These are phyloP conservation scores for Atta texana DNA, from an alignment of 1,140 invertebrate species.

Conservation along the genomic window DNA sequence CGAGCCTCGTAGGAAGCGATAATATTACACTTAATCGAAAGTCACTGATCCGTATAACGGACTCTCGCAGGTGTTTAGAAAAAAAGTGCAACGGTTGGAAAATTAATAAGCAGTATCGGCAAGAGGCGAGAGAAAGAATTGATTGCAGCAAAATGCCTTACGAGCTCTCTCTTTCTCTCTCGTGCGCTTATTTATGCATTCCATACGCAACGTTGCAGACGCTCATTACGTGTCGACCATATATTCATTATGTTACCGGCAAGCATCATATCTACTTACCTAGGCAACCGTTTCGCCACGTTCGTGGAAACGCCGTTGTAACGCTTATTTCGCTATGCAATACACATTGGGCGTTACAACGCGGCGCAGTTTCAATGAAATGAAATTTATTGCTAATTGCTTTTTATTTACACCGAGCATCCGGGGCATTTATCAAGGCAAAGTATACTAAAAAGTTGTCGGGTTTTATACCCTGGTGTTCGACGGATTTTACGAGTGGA, in stretches of 20 bases:
- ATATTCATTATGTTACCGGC: slow-evolving; percentile 50
- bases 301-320: slow-evolving; percentile 28
- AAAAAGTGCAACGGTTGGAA: slow-evolving; percentile 50
- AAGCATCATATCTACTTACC: slow-evolving; percentile 5
- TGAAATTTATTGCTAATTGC: slow-evolving; percentile 76
- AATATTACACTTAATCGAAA: slow-evolving; percentile 62
- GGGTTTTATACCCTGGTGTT: slow-evolving; percentile 64
- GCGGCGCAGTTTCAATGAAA: slow-evolving; percentile 16
- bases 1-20: slow-evolving; percentile 30
- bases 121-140: slow-evolving; percentile 52
- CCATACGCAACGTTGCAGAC: neutral
- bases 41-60: slow-evolving; percentile 55
- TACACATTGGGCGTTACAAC: slow-evolving; percentile 8
- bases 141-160: slow-evolving; percentile 41
- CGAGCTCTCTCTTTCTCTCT: neutral
- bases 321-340: slow-evolving; percentile 47
- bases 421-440: slow-evolving; percentile 66
- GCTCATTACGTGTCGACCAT: slow-evolving; percentile 38
- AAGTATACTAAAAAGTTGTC: slow-evolving; percentile 66
- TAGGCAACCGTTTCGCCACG: slow-evolving; percentile 14
- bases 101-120: slow-evolving; percentile 56
- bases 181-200: slow-evolving; percentile 42
- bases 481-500: slow-evolving; percentile 70
- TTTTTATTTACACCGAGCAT: slow-evolving; percentile 71
- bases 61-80: slow-evolving; percentile 52